Conservation (phyloP, 2,797 vertebrate genomes). For the Austrolebias charrua region DNA sequence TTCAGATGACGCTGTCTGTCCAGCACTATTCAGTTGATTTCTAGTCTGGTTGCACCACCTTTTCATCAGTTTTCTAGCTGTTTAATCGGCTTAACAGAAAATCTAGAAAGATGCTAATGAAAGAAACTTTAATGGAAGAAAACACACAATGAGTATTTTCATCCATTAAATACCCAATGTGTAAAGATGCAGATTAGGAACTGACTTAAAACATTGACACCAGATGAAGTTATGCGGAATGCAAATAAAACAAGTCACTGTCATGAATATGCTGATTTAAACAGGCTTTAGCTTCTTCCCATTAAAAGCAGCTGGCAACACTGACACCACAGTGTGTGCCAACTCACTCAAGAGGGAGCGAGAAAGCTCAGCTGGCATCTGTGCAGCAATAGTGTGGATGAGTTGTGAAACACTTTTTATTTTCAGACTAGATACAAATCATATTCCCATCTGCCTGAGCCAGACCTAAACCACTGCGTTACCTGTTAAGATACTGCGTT, state of each 20-base stretch:
- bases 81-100: not conserved
- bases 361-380: constrained; percentile 17
- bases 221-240: constrained; percentile 3
- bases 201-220: not conserved
- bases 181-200: not conserved
- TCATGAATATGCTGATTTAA: constrained; percentile 15
- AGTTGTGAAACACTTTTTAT: constrained; percentile 9
- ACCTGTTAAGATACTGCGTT: constrained; percentile 1
- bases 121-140: not conserved
- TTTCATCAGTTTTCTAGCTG: not conserved
- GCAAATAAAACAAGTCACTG: constrained; percentile 13
- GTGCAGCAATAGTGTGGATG: constrained; percentile 10
- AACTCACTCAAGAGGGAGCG: constrained; percentile 14
- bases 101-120: not conserved
- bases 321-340: not conserved
- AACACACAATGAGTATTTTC: no score
- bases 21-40: not conserved
- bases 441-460: not conserved
- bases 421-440: constrained; percentile 2
- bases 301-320: constrained; percentile 22
- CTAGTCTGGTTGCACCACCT: not conserved
- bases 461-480: not conserved
- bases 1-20: not conserved
- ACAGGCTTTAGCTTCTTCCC: constrained; percentile 11
- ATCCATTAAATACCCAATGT: no score